Percentiles rank a stretch among this genome's conserved stretches.
Conservation (phyloP, 2,797 vertebrate genomes). For the Scolopax bukidnonensis region DNA sequence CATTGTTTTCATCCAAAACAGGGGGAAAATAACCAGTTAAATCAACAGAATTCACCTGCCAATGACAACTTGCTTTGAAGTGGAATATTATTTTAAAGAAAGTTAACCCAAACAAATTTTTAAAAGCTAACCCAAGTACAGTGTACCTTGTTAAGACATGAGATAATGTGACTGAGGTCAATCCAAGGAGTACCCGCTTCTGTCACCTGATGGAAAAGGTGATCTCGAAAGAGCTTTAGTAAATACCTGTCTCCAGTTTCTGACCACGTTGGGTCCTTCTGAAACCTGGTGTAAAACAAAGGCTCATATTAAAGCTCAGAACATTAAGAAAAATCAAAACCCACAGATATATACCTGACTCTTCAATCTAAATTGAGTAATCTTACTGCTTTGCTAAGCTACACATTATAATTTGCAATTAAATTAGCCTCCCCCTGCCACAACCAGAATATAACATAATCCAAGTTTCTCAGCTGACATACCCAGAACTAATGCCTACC, state of each 20-base stretch:
- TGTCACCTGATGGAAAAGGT: conserved; percentile 99
- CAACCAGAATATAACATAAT: not conserved
- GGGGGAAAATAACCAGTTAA: not conserved
- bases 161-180: conserved; percentile 99
- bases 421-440: not conserved
- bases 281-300: conserved; percentile 85
- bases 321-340: not conserved
- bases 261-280: conserved; percentile 98
- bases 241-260: conserved; percentile 98
- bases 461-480: not conserved
- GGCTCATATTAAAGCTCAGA: conserved; percentile 41
- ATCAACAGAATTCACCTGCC: not conserved
- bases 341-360: not conserved
- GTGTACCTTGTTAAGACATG: conserved; percentile 99
- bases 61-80: conserved; percentile 5
- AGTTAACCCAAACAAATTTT: not conserved
- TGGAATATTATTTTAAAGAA: not conserved
- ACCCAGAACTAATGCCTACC: not conserved
- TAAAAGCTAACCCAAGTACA: conserved; percentile 49
- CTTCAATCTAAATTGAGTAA: not conserved
- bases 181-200: conserved; percentile 98
- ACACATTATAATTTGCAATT: not conserved
- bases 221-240: conserved; percentile 98
- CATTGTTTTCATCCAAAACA: not conserved
- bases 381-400: not conserved